Percentiles rank a stretch among this genome's conserved stretches.
These are phyloP conservation scores for Cactoblastis cactorum DNA, from an alignment of 2,888 invertebrate species.

Conservation along the genomic window DNA sequence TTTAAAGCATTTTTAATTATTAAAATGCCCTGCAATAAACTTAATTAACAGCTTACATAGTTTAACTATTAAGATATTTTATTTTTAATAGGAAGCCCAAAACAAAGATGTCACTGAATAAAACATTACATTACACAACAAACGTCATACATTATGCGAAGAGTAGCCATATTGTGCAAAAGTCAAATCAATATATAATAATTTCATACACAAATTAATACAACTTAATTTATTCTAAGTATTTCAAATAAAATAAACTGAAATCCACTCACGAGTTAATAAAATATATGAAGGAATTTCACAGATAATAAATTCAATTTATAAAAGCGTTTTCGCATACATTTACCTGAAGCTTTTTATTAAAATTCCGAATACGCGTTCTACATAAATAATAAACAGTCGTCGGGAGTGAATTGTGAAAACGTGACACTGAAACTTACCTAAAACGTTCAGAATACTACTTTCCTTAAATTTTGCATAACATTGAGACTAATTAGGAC, in stretches of 20 bases:
- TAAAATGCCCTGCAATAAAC: too few relatives aligned
- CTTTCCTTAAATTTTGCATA: conserved; percentile 16
- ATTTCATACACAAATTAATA: too few relatives aligned
- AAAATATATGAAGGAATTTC: conserved; percentile 13
- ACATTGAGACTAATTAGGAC: conserved; percentile 31
- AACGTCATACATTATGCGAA: too few relatives aligned
- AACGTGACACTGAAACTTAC: conserved; percentile 53
- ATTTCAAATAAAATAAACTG: neutral
- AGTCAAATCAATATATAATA: neutral
- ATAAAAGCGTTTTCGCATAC: conserved; percentile 19
- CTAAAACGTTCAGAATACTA: conserved; percentile 34
- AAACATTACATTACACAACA: too few relatives aligned
- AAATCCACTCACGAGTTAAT: conserved; percentile 2
- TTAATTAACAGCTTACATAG: too few relatives aligned
- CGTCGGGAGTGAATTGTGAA: conserved; percentile 46
- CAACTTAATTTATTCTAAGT: too few relatives aligned
- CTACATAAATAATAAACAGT: conserved; percentile 54
- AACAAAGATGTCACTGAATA: too few relatives aligned
- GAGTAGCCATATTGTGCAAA: too few relatives aligned
- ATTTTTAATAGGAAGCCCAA: too few relatives aligned
- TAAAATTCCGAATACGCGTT: conserved; percentile 42
- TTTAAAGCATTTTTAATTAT: too few relatives aligned
- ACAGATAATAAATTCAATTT: conserved; percentile 17
- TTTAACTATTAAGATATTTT: too few relatives aligned
- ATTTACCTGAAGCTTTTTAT: conserved; percentile 32